Evolutionary conservation across 2,888 invertebrate species (phyloP).

Genomic region (Agrenia bidenticulata): DNA sequence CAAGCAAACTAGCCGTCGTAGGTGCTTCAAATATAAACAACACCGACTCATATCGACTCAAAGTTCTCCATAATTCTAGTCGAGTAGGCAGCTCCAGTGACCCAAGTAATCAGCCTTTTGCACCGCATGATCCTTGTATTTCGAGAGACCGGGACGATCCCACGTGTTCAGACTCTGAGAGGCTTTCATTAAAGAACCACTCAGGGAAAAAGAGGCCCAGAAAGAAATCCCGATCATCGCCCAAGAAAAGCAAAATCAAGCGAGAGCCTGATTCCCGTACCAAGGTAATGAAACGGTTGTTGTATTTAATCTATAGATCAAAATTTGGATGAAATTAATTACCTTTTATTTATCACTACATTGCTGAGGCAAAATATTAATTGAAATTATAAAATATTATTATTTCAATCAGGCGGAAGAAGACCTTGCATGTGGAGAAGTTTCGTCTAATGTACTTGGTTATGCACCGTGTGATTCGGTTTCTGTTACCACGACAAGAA

Average conservation of each 20-base stretch:
- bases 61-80: conserved; percentile 47
- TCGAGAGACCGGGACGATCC: conserved; percentile 33
- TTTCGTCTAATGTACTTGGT: conserved; percentile 51
- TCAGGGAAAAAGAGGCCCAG: conserved; percentile 41
- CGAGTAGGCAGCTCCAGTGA: conserved; percentile 52
- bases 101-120: conserved; percentile 33
- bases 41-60: conserved; percentile 37
- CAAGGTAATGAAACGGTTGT: conserved; percentile 36
- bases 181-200: conserved; percentile 25
- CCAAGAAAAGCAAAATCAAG: conserved; percentile 46
- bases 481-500: conserved; percentile 46
- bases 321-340: background rate
- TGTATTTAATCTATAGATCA: conserved; percentile 1
- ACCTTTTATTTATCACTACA: no score
- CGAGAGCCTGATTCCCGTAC: conserved; percentile 49
- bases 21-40: conserved; percentile 26
- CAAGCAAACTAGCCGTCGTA: conserved; percentile 1
- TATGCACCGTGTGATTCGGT: conserved; percentile 48
- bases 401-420: conserved; percentile 41
- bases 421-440: conserved; percentile 45
- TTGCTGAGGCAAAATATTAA: no score
- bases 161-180: conserved; percentile 41
- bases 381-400: background rate
- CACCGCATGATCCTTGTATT: conserved; percentile 27
- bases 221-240: conserved; percentile 49